phyloP scores from a whole-genome alignment of 2,113 vertebrate species.

The Tapirus terrestris region DNA sequence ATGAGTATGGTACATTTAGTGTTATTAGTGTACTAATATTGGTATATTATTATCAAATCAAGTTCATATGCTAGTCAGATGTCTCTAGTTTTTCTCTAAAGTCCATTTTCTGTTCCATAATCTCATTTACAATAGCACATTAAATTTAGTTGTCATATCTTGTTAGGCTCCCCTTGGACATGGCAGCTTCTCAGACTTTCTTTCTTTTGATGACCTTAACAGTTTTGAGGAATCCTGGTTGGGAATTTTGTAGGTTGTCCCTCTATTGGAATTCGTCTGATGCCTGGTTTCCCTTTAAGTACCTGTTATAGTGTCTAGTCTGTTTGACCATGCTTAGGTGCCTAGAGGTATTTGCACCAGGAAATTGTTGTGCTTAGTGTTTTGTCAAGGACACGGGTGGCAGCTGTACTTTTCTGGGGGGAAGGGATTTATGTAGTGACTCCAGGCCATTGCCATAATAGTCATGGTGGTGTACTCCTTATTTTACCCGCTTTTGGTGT shows the following conservation, averaged over 20 bases:
- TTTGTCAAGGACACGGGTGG: neutral
- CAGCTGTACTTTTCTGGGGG: neutral
- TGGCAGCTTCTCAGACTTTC: neutral
- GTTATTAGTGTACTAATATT: neutral
- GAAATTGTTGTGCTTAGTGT: neutral
- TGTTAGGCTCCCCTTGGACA: neutral
- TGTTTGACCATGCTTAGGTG: neutral
- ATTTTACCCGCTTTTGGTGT: neutral
- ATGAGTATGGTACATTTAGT: neutral
- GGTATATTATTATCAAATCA: neutral
- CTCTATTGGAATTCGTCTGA: neutral
- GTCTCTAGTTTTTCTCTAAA: neutral
- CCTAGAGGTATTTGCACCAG: neutral
- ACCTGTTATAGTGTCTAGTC: neutral
- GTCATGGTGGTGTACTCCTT: neutral
- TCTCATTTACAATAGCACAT: neutral
- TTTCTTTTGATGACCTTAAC: slow-evolving; percentile 2
- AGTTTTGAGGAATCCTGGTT: neutral
- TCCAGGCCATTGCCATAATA: neutral
- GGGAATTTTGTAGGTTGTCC: neutral
- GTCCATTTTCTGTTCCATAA: neutral
- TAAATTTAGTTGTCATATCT: neutral
- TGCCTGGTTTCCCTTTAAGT: neutral
- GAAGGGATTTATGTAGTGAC: neutral
- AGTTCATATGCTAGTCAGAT: neutral